Conservation (phyloP, 2,888 invertebrate genomes). For the Iphiclides podalirius region DNA sequence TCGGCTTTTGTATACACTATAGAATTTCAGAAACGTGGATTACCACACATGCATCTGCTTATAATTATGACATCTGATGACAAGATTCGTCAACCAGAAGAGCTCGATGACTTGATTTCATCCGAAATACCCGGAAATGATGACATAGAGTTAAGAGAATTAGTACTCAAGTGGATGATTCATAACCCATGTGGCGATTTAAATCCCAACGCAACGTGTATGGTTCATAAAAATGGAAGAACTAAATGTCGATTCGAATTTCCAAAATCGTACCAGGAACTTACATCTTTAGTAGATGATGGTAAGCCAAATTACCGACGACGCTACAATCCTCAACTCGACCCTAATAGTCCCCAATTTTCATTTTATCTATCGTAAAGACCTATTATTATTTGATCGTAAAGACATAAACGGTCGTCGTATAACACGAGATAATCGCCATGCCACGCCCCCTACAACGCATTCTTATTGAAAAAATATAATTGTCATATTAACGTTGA, state of each 20-base stretch:
- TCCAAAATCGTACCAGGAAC: conserved; percentile 26
- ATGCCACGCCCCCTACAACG: conserved; percentile 25
- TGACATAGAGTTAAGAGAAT: conserved; percentile 27
- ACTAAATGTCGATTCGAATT: conserved; percentile 24
- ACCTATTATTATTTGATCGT: too few relatives aligned
- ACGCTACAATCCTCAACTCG: conserved; percentile 26
- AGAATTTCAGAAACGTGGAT: conserved; percentile 26
- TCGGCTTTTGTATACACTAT: conserved; percentile 28
- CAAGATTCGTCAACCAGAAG: conserved; percentile 28
- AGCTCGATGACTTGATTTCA: conserved; percentile 28
- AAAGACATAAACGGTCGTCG: conserved; percentile 25
- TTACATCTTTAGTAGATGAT: conserved; percentile 26
- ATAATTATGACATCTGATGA: conserved; percentile 26
- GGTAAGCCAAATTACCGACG: conserved; percentile 26
- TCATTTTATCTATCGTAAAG: conserved; percentile 22
- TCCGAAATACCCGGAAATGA: conserved; percentile 28
- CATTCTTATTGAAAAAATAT: conserved; percentile 24
- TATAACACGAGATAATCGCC: conserved; percentile 24
- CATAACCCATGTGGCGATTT: conserved; percentile 25
- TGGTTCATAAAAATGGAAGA: conserved; percentile 34
- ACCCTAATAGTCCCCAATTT: conserved; percentile 25
- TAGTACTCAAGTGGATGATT: conserved; percentile 28
- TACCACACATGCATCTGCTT: conserved; percentile 27
- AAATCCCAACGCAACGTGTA: conserved; percentile 27
- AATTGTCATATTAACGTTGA: conserved; percentile 27